Evolutionary conservation across 1,140 invertebrate genomes (phyloP).

Genomic region (Nasonia longicornis): DNA sequence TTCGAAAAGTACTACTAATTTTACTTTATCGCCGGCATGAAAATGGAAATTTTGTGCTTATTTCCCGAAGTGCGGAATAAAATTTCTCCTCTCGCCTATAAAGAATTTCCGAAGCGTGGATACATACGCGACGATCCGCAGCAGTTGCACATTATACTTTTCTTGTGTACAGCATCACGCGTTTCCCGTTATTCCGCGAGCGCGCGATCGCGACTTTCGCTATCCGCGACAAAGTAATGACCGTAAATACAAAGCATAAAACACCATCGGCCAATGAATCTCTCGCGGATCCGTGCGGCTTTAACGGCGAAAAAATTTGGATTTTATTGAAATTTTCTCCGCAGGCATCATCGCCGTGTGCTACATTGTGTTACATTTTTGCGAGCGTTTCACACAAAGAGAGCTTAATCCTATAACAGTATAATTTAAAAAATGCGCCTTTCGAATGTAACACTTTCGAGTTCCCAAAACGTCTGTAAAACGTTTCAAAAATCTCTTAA

Average conservation of each 20-base stretch:
- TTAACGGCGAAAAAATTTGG: not conserved
- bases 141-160: not conserved
- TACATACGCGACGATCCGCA: not conserved
- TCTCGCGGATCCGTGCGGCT: not conserved
- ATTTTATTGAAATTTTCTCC: not conserved
- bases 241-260: not conserved
- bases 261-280: not conserved
- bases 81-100: not conserved
- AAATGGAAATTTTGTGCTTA: not conserved
- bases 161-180: not conserved
- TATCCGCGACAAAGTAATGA: not conserved
- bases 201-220: not conserved
- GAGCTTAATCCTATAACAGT: too few relatives aligned
- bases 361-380: not conserved
- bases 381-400: too few relatives aligned
- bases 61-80: not conserved
- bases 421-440: too few relatives aligned
- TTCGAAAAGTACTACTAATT: not conserved
- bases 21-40: not conserved
- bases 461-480: too few relatives aligned
- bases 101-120: not conserved
- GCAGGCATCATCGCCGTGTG: not conserved
- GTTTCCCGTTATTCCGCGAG: not conserved
- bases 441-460: too few relatives aligned
- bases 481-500: too few relatives aligned